Conservation (phyloP, 2,888 invertebrate genomes). For the Phyto melanocephala region DNA sequence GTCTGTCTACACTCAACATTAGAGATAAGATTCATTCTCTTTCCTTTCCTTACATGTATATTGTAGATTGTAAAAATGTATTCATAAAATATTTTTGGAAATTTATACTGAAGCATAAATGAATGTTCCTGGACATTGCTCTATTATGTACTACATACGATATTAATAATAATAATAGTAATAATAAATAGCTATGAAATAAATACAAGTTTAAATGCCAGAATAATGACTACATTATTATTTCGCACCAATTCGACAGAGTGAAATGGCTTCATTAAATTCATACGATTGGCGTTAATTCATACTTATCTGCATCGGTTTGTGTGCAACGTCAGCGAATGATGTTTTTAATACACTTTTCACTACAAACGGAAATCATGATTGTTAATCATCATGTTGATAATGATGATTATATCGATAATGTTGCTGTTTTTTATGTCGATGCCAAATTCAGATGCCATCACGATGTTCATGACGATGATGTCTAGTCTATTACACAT, state of each 20-base stretch:
- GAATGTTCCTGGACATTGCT: too few relatives aligned
- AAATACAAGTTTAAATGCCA: slow-evolving; percentile 13
- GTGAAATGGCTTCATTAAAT: slow-evolving; percentile 57
- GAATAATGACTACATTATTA: slow-evolving; percentile 32
- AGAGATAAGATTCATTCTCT: too few relatives aligned
- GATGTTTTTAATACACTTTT: slow-evolving; percentile 13
- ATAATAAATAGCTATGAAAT: not conserved
- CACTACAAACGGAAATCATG: slow-evolving; percentile 18
- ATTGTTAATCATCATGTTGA: slow-evolving; percentile 31
- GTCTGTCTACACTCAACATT: too few relatives aligned
- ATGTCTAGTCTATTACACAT: too few relatives aligned
- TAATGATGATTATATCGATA: not conserved
- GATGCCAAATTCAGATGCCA: slow-evolving; percentile 14
- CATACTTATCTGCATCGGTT: slow-evolving; percentile 1
- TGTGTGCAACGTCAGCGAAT: not conserved
- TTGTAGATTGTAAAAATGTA: too few relatives aligned
- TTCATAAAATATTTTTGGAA: too few relatives aligned
- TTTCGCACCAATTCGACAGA: slow-evolving; percentile 30
- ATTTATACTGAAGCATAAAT: too few relatives aligned
- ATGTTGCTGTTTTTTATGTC: not conserved
- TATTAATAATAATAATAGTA: slow-evolving; percentile 2
- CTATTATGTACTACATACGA: too few relatives aligned
- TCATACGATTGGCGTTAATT: slow-evolving; percentile 35
- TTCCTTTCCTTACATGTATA: too few relatives aligned
- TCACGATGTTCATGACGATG: not conserved